phyloP scores from a whole-genome alignment of 1,140 invertebrate species.

The Drosophila ohnishii region DNA sequence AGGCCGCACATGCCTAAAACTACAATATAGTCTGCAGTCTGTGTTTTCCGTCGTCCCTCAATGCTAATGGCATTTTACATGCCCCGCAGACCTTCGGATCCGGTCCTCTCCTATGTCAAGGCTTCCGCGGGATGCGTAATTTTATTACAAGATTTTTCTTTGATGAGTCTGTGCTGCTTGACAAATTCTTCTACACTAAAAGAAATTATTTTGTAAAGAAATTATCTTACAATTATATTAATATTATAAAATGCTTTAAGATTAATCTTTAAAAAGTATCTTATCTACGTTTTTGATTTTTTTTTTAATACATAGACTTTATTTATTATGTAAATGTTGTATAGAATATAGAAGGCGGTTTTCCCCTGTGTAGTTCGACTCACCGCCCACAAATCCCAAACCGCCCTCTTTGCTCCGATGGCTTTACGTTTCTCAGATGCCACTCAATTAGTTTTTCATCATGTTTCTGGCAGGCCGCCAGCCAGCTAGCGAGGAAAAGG shows the following conservation, averaged over 20 bases:
- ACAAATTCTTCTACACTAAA: slow-evolving; percentile 18
- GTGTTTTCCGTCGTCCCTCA: slow-evolving; percentile 45
- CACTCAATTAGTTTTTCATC: slow-evolving; percentile 75
- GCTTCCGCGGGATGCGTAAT: slow-evolving; percentile 57
- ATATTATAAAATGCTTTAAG: too few species aligned
- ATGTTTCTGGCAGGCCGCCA: slow-evolving; percentile 54
- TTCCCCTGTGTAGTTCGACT: slow-evolving; percentile 2
- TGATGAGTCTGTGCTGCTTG: slow-evolving; percentile 57
- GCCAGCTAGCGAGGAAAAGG: slow-evolving; percentile 29
- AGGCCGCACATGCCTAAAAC: slow-evolving; percentile 58
- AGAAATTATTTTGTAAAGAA: slow-evolving; percentile 3
- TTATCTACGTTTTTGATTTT: neutral
- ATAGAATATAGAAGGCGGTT: neutral
- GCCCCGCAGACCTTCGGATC: slow-evolving; percentile 45
- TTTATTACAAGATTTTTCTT: slow-evolving; percentile 75
- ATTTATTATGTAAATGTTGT: too few species aligned
- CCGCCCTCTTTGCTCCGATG: slow-evolving; percentile 18
- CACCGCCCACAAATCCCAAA: slow-evolving; percentile 16
- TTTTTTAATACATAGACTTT: too few species aligned
- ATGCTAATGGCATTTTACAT: slow-evolving; percentile 68
- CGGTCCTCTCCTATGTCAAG: slow-evolving; percentile 46
- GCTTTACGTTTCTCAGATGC: slow-evolving; percentile 53
- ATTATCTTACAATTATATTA: neutral
- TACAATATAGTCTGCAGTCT: slow-evolving; percentile 21
- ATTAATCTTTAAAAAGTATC: neutral